These are phyloP conservation scores for Galerucella pusilla DNA, from an alignment of 2,888 invertebrate species.

Conservation along the genomic window DNA sequence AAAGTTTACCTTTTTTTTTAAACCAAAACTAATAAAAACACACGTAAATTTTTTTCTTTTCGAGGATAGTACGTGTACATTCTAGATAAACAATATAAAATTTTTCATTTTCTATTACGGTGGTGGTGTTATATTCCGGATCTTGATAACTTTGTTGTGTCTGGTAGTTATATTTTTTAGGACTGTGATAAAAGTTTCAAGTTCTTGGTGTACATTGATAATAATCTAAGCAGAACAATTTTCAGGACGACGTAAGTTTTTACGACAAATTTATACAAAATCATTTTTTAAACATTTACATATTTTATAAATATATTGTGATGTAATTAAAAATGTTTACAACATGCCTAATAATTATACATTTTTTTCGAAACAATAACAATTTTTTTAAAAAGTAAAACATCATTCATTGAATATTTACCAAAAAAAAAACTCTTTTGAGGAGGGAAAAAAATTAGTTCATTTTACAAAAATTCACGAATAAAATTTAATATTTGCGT, in stretches of 20 bases:
- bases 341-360: too few relatives aligned
- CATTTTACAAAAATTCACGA: too few relatives aligned
- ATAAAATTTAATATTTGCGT: too few relatives aligned
- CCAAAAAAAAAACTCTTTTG: too few relatives aligned
- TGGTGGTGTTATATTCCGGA: conserved; percentile 16
- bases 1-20: conserved; percentile 36
- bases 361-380: too few relatives aligned
- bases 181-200: conserved; percentile 13
- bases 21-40: conserved; percentile 37
- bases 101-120: conserved; percentile 10
- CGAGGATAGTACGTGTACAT: conserved; percentile 32
- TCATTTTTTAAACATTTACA: too few relatives aligned
- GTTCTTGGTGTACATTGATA: background rate
- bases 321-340: too few relatives aligned
- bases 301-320: too few relatives aligned
- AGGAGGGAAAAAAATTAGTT: too few relatives aligned
- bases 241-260: conserved; percentile 1
- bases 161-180: conserved; percentile 5
- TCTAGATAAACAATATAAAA: conserved; percentile 30
- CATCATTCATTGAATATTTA: too few relatives aligned
- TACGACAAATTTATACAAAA: too few relatives aligned
- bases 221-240: conserved; percentile 2
- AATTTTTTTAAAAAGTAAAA: too few relatives aligned
- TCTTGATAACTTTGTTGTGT: conserved; percentile 14
- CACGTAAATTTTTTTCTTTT: conserved; percentile 29